Evolutionary conservation across 2,113 vertebrate species (phyloP).

Genomic region (Arizona elegans): DNA sequence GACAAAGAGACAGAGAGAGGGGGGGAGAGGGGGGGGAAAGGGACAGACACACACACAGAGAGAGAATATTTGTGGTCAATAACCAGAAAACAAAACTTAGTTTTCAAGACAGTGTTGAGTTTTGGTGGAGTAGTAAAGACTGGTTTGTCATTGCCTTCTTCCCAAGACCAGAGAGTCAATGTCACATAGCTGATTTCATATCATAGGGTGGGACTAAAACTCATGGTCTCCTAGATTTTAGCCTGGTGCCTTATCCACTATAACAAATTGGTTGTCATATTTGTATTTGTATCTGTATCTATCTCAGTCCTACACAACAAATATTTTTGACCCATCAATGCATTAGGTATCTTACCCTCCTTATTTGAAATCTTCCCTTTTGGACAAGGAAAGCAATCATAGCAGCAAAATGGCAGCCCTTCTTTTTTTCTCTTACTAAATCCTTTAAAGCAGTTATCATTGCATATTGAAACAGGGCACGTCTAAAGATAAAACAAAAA

Average conservation of each 20-base stretch:
- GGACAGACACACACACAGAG: too few relatives aligned
- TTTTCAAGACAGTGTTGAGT: not conserved
- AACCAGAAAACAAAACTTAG: too few relatives aligned
- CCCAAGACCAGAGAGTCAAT: not conserved
- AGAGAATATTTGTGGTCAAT: too few relatives aligned
- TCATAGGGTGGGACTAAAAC: not conserved
- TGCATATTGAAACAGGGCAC: not conserved
- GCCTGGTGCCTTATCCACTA: not conserved
- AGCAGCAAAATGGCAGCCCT: constrained; percentile 1
- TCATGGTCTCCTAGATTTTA: not conserved
- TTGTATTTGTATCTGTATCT: not conserved
- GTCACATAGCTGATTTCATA: not conserved
- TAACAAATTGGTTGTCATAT: not conserved
- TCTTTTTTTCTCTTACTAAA: not conserved
- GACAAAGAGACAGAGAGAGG: too few relatives aligned
- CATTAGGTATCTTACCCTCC: not conserved
- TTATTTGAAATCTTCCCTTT: not conserved
- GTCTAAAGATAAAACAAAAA: not conserved
- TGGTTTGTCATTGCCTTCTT: not conserved
- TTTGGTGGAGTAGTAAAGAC: not conserved
- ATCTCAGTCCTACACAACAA: not conserved
- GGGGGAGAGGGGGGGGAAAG: too few relatives aligned
- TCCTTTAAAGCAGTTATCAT: not conserved
- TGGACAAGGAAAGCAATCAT: not conserved
- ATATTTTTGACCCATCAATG: not conserved